Evolutionary conservation across 2,797 vertebrate species (phyloP).

Genomic region (Amblyopsis hoosieri): DNA sequence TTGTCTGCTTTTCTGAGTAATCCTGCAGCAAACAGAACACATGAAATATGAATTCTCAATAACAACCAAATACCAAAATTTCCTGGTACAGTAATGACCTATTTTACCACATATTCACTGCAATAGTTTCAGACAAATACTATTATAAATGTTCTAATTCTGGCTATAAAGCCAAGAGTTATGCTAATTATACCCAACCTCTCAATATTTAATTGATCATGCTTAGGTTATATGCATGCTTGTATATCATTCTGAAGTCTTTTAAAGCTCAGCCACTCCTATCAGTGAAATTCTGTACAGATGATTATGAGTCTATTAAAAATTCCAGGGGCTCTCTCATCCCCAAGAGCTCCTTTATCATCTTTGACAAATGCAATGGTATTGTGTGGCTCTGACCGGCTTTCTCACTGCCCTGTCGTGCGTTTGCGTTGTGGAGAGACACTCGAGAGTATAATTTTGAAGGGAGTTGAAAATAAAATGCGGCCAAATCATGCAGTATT

Average conservation of each 20-base stretch:
- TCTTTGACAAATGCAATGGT: slow-evolving; percentile 12
- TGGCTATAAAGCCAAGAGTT: slow-evolving; percentile 5
- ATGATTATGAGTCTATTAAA: slow-evolving; percentile 31
- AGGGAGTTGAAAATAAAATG: slow-evolving; percentile 24
- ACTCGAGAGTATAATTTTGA: slow-evolving; percentile 17
- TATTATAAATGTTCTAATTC: slow-evolving; percentile 20
- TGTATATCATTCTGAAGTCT: slow-evolving; percentile 33
- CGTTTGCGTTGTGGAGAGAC: slow-evolving; percentile 10
- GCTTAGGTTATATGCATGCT: slow-evolving; percentile 25
- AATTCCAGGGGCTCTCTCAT: slow-evolving; percentile 8
- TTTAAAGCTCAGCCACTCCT: slow-evolving; percentile 2
- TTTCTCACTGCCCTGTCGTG: slow-evolving; percentile 1
- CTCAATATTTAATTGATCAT: slow-evolving; percentile 37
- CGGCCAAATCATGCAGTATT: slow-evolving; percentile 26
- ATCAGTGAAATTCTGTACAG: slow-evolving; percentile 13
- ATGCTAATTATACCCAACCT: slow-evolving; percentile 37
- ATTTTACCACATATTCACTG: slow-evolving; percentile 22
- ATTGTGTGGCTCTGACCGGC: neutral
- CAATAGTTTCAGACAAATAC: slow-evolving; percentile 4
- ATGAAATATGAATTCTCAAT: too few species aligned
- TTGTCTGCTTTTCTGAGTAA: too few species aligned
- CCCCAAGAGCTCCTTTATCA: slow-evolving; percentile 20
- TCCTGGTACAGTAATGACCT: slow-evolving; percentile 1
- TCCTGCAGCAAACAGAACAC: too few species aligned
- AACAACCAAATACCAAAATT: too few species aligned